Base-by-base conservation (phyloP, 2,113 vertebrate species). In the Seriola rivoliana region DNA sequence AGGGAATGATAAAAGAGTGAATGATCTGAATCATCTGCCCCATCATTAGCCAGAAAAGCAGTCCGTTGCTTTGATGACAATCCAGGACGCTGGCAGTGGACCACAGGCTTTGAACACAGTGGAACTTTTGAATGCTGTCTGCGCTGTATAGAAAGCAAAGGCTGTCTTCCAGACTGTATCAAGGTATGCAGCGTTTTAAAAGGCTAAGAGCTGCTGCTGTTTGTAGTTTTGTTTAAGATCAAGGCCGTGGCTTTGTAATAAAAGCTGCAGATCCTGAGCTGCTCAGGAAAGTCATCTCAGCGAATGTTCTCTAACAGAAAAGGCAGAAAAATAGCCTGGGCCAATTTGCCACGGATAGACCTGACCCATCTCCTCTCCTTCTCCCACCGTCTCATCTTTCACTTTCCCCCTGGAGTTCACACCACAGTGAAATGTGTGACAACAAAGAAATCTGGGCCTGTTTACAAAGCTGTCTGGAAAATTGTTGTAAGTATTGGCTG, bases 61-160 rank as follows among this genome's bases (percentile, higher is more conserved):
- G 59, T 9, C 0, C 19, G 11, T 52, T 44, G 58, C 71, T 87
- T 46, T 81, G 66, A 84, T 68, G 57, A 13, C 1, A 48, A 21
- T 54, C 86, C 57, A 75, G 42, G 23, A 42, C 13, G 17, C 57
- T 67, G 8, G 58, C 60, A 64, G 23, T 16, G 17, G 13, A 32
- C 46, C 48, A 23, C 36, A 54, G 14, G 19, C 55, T 77, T 81
- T 71, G 34, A 80, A 70, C 8, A 34, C 25, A 68, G 23, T 11
- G 3, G 54, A 12, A 46, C 16, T 70, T 76, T 29, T 84, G 40
- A 82, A 66, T 8, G 8, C 44, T 36, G 60, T 78, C 25, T 46
- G 65, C 52, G 19, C 59, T 42, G 23, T 2, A 42, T 42, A 46
- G 2, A 54, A 36, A 29, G 40, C 21, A 71, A 40, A 72, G 32